Base-by-base conservation (phyloP, 2,113 vertebrate species). In the Gadus macrocephalus region DNA sequence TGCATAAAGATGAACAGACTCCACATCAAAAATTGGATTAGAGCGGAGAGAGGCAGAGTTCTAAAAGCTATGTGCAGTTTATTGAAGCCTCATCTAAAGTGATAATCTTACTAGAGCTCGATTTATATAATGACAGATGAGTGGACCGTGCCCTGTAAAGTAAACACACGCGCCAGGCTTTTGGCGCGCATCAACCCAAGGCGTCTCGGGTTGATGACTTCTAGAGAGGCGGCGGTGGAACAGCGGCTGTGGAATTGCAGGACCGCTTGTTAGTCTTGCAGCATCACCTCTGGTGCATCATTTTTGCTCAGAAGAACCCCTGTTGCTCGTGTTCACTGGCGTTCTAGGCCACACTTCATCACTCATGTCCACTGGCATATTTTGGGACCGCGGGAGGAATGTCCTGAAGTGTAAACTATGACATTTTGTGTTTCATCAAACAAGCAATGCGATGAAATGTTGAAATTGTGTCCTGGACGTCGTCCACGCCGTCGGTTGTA, bases 81-180 rank as follows among this genome's bases (percentile, higher is more conserved):
- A 89, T 86, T 87, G 88, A 85, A 85, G 86, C 84, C 88, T 90
- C 89, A 89, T 91, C 89, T 86, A 82, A 88, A 91, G 90, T 64
- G 83, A 91, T 91, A 88, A 91, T 90, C 87, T 90, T 89, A 87
- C 85, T 75, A 81, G 70, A 81, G 83, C 89, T 79, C 81, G 76
- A 85, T 67, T 67, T 38, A 71, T 77, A 79, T 88, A 89, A 87
- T 89, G 86, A 91, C 64, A 38, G 81, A 83, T 84, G 80, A 88
- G 85, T 86, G 82, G 78, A 86, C 74, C 53, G 73, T 53, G 66
- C 67, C 80, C 78, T 87, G 75, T 83, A 81, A 86, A 84, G 85
- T 60, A 78, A 77, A 59, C 81, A 68, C 77, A 76, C 72, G 75
- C 81, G 78, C 72, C 63, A 19, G 70, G n/a, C 2, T 58, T 16